phyloP scores from a whole-genome alignment of 2,797 vertebrate species.

The Dromococcyx pavoninus region DNA sequence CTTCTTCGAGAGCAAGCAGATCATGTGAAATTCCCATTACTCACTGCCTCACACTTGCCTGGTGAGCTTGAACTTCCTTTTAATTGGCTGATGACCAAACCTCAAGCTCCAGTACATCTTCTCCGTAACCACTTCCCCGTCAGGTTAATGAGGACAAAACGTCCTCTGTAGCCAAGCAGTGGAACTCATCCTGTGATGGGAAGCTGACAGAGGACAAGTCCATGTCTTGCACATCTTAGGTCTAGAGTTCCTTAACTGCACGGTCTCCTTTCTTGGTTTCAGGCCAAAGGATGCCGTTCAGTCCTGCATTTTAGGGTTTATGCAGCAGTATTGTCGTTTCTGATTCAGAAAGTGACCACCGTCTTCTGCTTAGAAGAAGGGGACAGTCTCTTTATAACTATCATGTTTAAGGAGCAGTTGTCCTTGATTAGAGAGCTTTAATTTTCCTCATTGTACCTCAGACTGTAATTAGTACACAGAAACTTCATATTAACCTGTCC shows the following conservation, averaged over 20 bases:
- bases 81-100: neutral
- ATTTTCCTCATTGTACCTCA: neutral
- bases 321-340: neutral
- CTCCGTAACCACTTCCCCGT: neutral
- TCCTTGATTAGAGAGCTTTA: neutral
- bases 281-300: neutral
- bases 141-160: neutral
- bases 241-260: neutral
- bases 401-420: neutral
- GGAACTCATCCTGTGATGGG: fast-evolving
- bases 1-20: neutral
- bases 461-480: neutral
- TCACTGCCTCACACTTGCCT: neutral
- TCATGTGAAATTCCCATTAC: fast-evolving
- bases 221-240: neutral
- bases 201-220: neutral
- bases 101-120: neutral
- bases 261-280: neutral
- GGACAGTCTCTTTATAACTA: neutral
- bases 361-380: neutral
- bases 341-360: neutral
- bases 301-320: neutral
- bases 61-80: neutral
- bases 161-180: fast-evolving
- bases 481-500: neutral